A percentile compares a stretch with the other conserved stretches of the same genome.
These are phyloP conservation scores for Nemurella pictetii DNA, from an alignment of 2,888 invertebrate genomes.

Conservation along the genomic window DNA sequence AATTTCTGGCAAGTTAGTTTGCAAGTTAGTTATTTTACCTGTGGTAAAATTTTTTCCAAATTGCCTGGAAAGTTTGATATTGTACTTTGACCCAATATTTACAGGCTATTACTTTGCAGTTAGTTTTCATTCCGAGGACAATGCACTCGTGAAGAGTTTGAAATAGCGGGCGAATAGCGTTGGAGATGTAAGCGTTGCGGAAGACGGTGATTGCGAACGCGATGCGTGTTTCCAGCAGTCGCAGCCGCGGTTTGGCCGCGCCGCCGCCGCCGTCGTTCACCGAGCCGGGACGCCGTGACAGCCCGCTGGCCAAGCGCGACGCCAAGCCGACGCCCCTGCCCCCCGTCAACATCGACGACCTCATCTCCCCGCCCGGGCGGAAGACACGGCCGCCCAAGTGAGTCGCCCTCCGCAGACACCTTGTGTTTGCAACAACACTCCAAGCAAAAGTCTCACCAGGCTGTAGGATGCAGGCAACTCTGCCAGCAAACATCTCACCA, in stretches of 20 bases:
- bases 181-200: too few relatives aligned
- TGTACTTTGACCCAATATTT: not conserved
- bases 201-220: not conserved
- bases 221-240: not conserved
- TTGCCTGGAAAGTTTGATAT: not conserved
- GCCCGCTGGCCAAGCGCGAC: not conserved
- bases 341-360: conserved; percentile 73
- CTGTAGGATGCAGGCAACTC: too few relatives aligned
- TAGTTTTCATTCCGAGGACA: too few relatives aligned
- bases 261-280: conserved; percentile 36
- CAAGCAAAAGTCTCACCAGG: too few relatives aligned
- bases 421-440: not conserved
- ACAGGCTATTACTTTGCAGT: not conserved
- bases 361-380: conserved; percentile 79
- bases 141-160: too few relatives aligned
- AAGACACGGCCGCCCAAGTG: conserved; percentile 67
- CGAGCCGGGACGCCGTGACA: conserved; percentile 10
- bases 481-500: too few relatives aligned
- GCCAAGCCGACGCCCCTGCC: not conserved
- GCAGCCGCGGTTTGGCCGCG: conserved; percentile 19
- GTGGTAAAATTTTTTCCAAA: not conserved
- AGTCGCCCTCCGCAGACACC: not conserved
- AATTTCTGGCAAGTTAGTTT: too few relatives aligned
- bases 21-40: too few relatives aligned
- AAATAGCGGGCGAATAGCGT: too few relatives aligned